Base-by-base conservation (phyloP, 2,113 vertebrate species). In the Nyctereutes procyonoides region DNA sequence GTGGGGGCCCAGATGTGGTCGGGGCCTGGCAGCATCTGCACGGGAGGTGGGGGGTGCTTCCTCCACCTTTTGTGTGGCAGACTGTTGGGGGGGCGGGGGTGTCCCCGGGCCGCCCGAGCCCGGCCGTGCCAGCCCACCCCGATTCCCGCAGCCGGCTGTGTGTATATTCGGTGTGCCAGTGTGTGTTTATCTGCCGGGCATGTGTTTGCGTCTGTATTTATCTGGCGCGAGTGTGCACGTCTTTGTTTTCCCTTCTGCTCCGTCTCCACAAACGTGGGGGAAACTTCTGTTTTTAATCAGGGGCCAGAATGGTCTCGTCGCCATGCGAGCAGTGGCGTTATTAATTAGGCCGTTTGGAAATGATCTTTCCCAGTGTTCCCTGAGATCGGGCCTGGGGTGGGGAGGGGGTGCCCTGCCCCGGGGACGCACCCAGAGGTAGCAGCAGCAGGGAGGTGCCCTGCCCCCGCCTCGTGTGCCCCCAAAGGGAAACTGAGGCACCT, bases 241-340 rank as follows among this genome's bases (percentile, higher is more conserved):
- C 96, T 97, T 96, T 97, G 96, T 97, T 95, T 97, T 93, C 87
- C 97, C 97, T 97, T 97, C 96, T 98, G 96, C 93, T 96, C 67
- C 0, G 2, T 96, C 97, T 97, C 96, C 2, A 4, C 1, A 13
- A 96, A 91, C 19, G 51, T 63, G 87, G 93, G 90, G 92, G 88
- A 89, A 93, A 96, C 94, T 97, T 98, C 96, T 98, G 97, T 93
- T 96, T 97, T 81, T 90, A 87, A 81, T 96, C 88, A 76, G 88
- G 84, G 97, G 80, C 96, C 90, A 51, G 95, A 98, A 80, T 63
- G 20, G 84, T 79, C 83, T 93, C 12, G 3, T 53, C 16, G 73
- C 80, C n/a, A 38, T n/a, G 0, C 77, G 55, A 58, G 69, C 35
- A 10, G 63, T 19, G 5, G 80, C 13, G 60, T 62, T 58, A 20